Conservation (phyloP, 1,140 invertebrate species). For the Druon quercuslanigerum region DNA sequence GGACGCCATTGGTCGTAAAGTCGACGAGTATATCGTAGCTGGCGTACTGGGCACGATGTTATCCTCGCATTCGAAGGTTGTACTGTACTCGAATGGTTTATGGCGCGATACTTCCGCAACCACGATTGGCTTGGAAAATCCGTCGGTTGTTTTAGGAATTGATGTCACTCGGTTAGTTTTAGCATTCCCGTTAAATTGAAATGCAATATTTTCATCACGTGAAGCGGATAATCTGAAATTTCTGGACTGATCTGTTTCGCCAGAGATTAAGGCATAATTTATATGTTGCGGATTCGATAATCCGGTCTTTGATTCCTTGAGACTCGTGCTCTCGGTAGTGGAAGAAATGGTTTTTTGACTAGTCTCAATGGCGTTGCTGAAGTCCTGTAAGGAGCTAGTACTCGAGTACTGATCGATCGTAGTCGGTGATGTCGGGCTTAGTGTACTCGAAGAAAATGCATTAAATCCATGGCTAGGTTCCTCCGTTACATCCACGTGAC, state of each 20-base stretch:
- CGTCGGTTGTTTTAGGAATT: conserved; percentile 15
- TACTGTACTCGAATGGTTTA: conserved; percentile 50
- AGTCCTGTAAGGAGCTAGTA: not conserved
- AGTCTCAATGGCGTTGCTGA: conserved; percentile 16
- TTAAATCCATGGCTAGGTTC: not conserved
- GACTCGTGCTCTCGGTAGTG: not conserved
- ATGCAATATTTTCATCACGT: not conserved
- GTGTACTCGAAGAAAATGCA: conserved; percentile 9
- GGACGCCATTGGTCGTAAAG: not conserved
- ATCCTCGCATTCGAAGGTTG: conserved; percentile 51
- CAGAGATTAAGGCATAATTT: conserved; percentile 20
- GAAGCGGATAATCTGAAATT: not conserved
- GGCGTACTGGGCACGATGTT: conserved; percentile 35
- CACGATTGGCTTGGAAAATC: conserved; percentile 67
- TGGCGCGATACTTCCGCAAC: conserved; percentile 59
- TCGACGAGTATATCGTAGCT: conserved; percentile 2
- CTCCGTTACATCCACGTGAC: not conserved
- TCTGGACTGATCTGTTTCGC: conserved; percentile 5
- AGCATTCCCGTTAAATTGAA: not conserved
- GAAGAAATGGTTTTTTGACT: conserved; percentile 17
- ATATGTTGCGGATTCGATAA: conserved; percentile 23
- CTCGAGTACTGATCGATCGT: conserved; percentile 15
- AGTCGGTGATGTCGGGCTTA: not conserved
- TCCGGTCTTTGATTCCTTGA: not conserved
- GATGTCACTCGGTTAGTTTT: not conserved